These are phyloP conservation scores for Macquaria ambigua DNA, from an alignment of 2,113 vertebrate species.

Conservation along the genomic window DNA sequence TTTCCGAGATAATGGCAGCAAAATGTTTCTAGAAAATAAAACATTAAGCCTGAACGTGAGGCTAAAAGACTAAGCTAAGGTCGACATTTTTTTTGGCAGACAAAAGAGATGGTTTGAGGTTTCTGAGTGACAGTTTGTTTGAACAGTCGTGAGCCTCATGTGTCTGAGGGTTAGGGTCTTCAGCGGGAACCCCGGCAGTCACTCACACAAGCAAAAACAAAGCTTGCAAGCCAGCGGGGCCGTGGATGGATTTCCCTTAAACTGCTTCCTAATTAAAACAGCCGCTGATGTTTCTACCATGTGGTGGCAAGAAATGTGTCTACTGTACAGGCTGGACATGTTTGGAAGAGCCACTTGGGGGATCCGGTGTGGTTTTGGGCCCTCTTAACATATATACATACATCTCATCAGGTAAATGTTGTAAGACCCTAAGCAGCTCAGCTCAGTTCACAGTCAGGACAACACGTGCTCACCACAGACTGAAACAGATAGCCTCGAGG, in stretches of 20 bases:
- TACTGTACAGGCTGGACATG: slow-evolving; percentile 24
- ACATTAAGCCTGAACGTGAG: slow-evolving; percentile 12
- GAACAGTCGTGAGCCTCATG: slow-evolving; percentile 26
- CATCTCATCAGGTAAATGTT: slow-evolving; percentile 64
- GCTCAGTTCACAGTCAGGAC: slow-evolving; percentile 64
- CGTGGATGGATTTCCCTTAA: slow-evolving; percentile 52
- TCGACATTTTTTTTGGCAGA: neutral
- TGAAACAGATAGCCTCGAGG: slow-evolving; percentile 25
- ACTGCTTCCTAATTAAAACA: slow-evolving; percentile 73
- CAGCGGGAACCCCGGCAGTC: slow-evolving; percentile 49
- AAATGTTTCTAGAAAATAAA: slow-evolving; percentile 17
- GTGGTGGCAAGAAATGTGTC: slow-evolving; percentile 44
- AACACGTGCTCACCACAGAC: slow-evolving; percentile 10
- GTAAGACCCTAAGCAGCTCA: slow-evolving; percentile 32
- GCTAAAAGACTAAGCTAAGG: neutral
- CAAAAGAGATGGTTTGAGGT: slow-evolving; percentile 14
- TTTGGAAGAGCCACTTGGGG: slow-evolving; percentile 44
- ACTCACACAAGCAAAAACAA: slow-evolving; percentile 62
- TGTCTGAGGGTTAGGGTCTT: slow-evolving; percentile 41
- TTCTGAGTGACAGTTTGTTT: slow-evolving; percentile 64
- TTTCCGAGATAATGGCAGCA: slow-evolving; percentile 1
- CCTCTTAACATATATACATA: no score
- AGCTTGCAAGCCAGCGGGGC: slow-evolving; percentile 22
- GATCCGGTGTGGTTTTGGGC: slow-evolving; percentile 38
- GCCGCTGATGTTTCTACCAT: slow-evolving; percentile 69